A percentile compares a stretch with the other conserved stretches of the same genome.
Evolutionary conservation across 1,140 invertebrate genomes (phyloP).

Genomic region (Sipha flava): DNA sequence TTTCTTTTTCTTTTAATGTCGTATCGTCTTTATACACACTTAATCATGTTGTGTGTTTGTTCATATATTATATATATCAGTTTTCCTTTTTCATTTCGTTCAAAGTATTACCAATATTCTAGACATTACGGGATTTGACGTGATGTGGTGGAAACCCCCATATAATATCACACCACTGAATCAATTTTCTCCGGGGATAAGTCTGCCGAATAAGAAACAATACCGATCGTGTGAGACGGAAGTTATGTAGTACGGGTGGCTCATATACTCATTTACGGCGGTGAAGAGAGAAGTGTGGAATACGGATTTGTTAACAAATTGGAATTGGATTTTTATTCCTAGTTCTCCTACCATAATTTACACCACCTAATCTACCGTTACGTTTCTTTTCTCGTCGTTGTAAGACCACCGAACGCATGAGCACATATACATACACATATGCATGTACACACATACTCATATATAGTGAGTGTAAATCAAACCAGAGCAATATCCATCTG

Average conservation of each 20-base stretch:
- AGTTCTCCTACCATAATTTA: neutral
- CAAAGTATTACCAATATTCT: neutral
- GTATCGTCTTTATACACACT: too few species aligned
- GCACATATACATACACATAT: neutral
- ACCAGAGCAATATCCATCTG: too few species aligned
- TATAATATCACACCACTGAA: slow-evolving; percentile 1
- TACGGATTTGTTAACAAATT: slow-evolving; percentile 30
- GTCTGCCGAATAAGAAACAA: neutral
- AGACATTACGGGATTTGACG: neutral
- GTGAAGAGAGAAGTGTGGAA: neutral
- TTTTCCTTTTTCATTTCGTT: neutral
- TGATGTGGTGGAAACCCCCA: neutral
- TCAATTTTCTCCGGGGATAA: slow-evolving; percentile 29
- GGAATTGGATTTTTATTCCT: slow-evolving; percentile 19
- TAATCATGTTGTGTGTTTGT: too few species aligned
- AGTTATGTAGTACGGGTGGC: too few species aligned
- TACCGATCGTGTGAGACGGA: too few species aligned
- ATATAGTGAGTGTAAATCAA: too few species aligned
- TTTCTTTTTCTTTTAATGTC: too few species aligned
- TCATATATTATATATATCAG: neutral
- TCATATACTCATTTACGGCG: neutral
- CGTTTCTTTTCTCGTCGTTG: neutral
- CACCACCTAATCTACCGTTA: neutral
- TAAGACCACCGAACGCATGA: neutral
- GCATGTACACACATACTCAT: too few species aligned